Evolutionary conservation across 2,113 vertebrate species (phyloP).

Genomic region (Elanoides forficatus): DNA sequence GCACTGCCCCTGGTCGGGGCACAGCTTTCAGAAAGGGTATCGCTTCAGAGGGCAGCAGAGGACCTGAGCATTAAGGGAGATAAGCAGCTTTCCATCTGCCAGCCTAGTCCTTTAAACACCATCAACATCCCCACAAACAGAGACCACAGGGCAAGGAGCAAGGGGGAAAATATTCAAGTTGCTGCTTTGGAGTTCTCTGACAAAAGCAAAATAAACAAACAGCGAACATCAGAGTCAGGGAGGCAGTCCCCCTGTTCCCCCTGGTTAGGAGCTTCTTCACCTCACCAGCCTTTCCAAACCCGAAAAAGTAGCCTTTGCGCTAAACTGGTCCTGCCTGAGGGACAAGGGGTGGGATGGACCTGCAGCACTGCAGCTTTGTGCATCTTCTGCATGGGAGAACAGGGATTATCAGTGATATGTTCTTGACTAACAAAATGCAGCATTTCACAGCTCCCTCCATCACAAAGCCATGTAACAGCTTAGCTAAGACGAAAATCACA

Average conservation of each 20-base stretch:
- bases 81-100: slow-evolving; percentile 11
- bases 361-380: neutral
- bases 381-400: neutral
- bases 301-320: neutral
- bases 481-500: neutral
- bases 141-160: neutral
- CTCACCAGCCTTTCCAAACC: neutral
- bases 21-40: neutral
- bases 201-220: neutral
- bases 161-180: neutral
- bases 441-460: neutral
- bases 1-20: neutral
- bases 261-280: neutral
- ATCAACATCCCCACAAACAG: neutral
- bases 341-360: neutral
- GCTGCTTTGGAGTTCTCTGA: neutral
- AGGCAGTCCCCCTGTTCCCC: neutral
- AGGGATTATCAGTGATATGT: neutral
- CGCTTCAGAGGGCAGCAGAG: neutral
- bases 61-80: neutral
- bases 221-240: neutral
- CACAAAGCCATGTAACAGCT: neutral
- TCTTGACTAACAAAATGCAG: neutral
- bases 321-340: neutral
- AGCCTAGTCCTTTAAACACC: neutral